Conservation (phyloP, 2,113 vertebrate genomes). For the Myotis lucifugus region DNA sequence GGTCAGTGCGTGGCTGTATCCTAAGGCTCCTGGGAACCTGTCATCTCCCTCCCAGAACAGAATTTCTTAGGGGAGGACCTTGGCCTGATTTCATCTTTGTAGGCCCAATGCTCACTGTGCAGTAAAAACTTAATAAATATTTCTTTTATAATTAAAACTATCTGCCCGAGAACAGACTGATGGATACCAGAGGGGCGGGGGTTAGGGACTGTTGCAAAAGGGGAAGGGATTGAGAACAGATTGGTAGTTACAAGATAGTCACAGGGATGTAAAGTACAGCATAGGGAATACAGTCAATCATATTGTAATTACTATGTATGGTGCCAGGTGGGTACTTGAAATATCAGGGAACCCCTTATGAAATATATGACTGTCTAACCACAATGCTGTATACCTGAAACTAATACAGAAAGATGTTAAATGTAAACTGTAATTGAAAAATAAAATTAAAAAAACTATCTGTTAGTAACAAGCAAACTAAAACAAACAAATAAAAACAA, state of each 20-base stretch:
- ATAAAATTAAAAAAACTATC: background rate
- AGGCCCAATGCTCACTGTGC: background rate
- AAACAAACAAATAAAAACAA: background rate
- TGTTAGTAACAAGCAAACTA: background rate
- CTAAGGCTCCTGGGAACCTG: background rate
- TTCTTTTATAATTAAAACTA: conserved; percentile 7
- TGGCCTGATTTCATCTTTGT: background rate
- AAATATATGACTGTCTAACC: background rate
- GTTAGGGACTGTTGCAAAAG: background rate
- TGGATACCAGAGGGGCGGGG: background rate
- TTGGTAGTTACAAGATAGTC: background rate
- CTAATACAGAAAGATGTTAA: background rate
- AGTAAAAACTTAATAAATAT: background rate
- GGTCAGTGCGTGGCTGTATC: rapidly evolving
- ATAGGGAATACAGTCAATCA: background rate
- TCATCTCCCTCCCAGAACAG: background rate
- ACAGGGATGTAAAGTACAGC: background rate
- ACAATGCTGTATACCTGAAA: background rate
- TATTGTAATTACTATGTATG: background rate
- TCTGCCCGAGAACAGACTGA: background rate
- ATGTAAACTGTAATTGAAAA: background rate
- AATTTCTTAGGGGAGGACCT: background rate
- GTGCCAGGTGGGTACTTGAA: background rate
- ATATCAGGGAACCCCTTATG: background rate
- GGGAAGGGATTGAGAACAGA: background rate